A percentile compares a stretch with the other conserved stretches of the same genome.
Evolutionary conservation across 2,797 vertebrate species (phyloP).

Genomic region (Poeciliopsis presidionis): DNA sequence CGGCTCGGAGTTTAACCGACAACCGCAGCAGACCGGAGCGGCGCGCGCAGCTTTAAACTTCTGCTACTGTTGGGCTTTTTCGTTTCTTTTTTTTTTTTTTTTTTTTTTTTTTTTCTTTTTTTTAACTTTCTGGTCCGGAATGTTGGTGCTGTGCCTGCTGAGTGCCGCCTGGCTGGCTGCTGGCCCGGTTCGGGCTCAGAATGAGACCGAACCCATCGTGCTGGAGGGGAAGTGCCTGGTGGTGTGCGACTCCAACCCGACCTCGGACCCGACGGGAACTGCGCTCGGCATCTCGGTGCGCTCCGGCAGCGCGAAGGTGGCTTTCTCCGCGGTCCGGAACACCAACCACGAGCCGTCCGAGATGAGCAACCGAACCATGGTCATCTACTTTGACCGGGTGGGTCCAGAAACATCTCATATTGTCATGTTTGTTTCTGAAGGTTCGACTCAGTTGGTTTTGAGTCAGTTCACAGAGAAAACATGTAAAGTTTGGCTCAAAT

Average conservation of each 20-base stretch:
- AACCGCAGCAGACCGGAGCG: constrained; percentile 24
- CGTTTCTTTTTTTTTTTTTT: constrained; percentile 6
- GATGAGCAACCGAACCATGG: constrained; percentile 99
- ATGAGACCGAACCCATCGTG: constrained; percentile 96
- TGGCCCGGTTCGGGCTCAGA: constrained; percentile 83
- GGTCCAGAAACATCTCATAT: background rate
- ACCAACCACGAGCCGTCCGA: constrained; percentile 98
- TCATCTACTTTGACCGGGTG: constrained; percentile 99
- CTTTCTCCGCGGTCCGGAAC: constrained; percentile 95
- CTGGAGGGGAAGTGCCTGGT: constrained; percentile 97
- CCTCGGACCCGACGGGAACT: constrained; percentile 93
- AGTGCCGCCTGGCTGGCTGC: constrained; percentile 86
- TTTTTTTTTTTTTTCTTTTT: constrained; percentile 11
- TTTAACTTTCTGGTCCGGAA: constrained; percentile 59
- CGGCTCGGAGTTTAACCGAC: constrained; percentile 29
- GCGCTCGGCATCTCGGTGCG: constrained; percentile 98
- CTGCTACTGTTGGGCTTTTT: background rate
- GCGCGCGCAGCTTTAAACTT: background rate
- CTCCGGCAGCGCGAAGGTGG: constrained; percentile 95
- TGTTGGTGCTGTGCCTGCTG: constrained; percentile 86
- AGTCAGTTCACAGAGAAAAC: background rate
- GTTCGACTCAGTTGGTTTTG: background rate
- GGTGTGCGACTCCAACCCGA: constrained; percentile 96
- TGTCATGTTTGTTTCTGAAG: background rate
- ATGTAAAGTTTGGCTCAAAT: background rate